Evolutionary conservation across 2,113 vertebrate species (phyloP).

Genomic region (Larimichthys polyactis): DNA sequence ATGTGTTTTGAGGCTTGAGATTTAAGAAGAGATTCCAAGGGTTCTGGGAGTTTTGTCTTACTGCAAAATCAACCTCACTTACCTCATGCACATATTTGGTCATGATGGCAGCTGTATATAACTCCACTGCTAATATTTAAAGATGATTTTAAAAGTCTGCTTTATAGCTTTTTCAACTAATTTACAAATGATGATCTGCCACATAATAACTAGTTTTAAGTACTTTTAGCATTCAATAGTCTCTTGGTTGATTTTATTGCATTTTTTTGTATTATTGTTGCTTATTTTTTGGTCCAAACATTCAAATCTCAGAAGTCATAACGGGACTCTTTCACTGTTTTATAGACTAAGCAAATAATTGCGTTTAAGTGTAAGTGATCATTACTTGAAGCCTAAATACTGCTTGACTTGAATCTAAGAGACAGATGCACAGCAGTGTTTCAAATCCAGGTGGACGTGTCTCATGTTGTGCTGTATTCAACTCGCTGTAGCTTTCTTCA

Average conservation of each 20-base stretch:
- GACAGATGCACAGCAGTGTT: not conserved
- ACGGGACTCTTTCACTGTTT: not conserved
- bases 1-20: constrained; percentile 26
- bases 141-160: not conserved
- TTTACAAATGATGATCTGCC: not conserved
- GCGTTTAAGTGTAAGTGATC: not conserved
- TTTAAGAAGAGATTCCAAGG: constrained; percentile 28
- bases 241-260: not conserved
- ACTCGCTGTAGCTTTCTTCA: not conserved
- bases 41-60: not conserved
- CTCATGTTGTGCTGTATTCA: not conserved
- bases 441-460: not conserved
- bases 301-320: not conserved
- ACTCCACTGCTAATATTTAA: not conserved
- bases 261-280: not conserved
- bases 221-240: too few relatives aligned
- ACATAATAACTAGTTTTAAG: too few relatives aligned
- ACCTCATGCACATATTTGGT: not conserved
- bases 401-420: not conserved
- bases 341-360: not conserved
- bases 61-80: constrained; percentile 10
- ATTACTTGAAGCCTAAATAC: not conserved
- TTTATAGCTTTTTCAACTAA: not conserved
- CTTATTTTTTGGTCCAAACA: not conserved
- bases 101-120: not conserved